phyloP scores from a whole-genome alignment of 92 coral and sea anemone species.

The Virgularia gustaviana region DNA sequence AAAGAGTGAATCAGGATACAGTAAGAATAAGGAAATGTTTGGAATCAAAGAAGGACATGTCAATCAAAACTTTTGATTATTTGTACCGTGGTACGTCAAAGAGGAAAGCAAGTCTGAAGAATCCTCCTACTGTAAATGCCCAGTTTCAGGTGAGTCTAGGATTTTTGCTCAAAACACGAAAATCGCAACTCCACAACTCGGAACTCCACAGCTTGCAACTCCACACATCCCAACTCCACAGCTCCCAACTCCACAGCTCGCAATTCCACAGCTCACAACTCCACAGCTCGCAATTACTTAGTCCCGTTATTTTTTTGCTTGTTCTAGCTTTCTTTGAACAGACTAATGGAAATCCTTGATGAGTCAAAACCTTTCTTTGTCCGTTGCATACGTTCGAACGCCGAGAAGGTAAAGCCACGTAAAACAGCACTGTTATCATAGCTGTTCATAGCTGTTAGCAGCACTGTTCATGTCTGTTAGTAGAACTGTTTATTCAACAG shows the following conservation, averaged over 20 bases:
- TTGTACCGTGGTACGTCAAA: slow-evolving; percentile 62
- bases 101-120: slow-evolving; percentile 88
- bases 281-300: too few relatives aligned
- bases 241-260: too few relatives aligned
- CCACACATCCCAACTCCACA: background rate
- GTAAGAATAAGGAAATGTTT: slow-evolving; percentile 82
- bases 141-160: slow-evolving; percentile 88
- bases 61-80: slow-evolving; percentile 86
- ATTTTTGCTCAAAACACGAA: too few relatives aligned
- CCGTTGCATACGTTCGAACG: slow-evolving; percentile 93
- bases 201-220: background rate
- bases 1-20: slow-evolving; percentile 59
- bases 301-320: background rate
- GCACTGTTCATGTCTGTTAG: too few relatives aligned
- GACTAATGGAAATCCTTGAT: slow-evolving; percentile 88
- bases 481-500: too few relatives aligned
- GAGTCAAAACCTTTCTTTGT: slow-evolving; percentile 97
- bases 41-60: slow-evolving; percentile 97
- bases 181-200: too few relatives aligned
- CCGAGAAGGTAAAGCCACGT: slow-evolving; percentile 88
- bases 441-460: too few relatives aligned
- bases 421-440: too few relatives aligned
- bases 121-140: slow-evolving; percentile 97
- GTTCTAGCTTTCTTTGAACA: slow-evolving; percentile 78
- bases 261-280: too few relatives aligned